phyloP scores from a whole-genome alignment of 2,888 invertebrate species.

The Cataglyphis albicans region DNA sequence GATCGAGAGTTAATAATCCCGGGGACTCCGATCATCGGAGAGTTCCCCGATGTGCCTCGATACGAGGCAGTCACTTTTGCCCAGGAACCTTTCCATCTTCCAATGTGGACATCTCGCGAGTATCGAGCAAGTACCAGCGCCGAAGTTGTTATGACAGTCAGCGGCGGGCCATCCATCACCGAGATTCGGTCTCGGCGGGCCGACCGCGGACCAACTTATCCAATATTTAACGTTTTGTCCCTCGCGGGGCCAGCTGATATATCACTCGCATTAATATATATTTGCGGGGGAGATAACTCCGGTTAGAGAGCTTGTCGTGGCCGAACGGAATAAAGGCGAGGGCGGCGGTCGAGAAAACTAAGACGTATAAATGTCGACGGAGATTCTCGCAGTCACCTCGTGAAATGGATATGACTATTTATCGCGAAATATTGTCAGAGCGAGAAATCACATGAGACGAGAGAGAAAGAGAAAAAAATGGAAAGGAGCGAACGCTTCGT shows the following conservation, averaged over 20 bases:
- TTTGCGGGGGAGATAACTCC: constrained; percentile 82
- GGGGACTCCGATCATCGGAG: background rate
- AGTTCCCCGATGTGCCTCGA: background rate
- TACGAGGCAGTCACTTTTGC: background rate
- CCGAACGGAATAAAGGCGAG: constrained; percentile 20
- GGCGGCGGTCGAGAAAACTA: background rate
- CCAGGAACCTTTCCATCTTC: constrained; percentile 48
- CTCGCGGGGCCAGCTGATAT: constrained; percentile 84
- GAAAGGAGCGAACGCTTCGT: background rate
- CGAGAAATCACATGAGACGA: background rate
- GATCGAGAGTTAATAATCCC: constrained; percentile 24
- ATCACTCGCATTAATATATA: constrained; percentile 86
- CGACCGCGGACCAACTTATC: constrained; percentile 84
- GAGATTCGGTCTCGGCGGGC: constrained; percentile 84
- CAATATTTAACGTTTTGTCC: constrained; percentile 86
- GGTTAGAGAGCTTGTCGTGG: constrained; percentile 25
- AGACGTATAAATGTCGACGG: constrained; percentile 62
- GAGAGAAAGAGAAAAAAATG: background rate
- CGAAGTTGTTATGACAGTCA: constrained; percentile 86
- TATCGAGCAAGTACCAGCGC: constrained; percentile 60
- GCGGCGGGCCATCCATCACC: constrained; percentile 84
- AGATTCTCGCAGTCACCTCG: constrained; percentile 62
- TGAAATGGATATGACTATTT: constrained; percentile 53
- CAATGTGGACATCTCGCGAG: constrained; percentile 39
- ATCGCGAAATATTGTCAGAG: constrained; percentile 39